These are phyloP conservation scores for Scaptomyza polygonia DNA, from an alignment of 2,888 invertebrate species.

Conservation along the genomic window DNA sequence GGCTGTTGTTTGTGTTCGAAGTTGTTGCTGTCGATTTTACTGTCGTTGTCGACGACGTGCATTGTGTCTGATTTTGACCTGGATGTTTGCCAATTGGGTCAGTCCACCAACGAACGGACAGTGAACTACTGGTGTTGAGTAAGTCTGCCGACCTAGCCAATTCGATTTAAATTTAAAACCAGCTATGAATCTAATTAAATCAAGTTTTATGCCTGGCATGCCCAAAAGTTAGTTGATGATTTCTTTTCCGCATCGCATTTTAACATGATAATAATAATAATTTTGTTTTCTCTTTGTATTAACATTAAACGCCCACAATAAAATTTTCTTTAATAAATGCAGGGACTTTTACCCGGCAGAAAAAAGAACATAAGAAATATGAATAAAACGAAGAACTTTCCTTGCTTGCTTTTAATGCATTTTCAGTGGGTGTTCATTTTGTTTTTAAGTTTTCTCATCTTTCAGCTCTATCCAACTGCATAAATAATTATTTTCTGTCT, in stretches of 20 bases:
- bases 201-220: neutral
- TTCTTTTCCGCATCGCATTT: slow-evolving; percentile 27
- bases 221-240: slow-evolving; percentile 3
- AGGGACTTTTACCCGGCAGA: slow-evolving; percentile 20
- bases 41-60: slow-evolving; percentile 31
- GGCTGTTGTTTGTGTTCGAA: slow-evolving; percentile 8
- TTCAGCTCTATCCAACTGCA: slow-evolving; percentile 58
- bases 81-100: slow-evolving; percentile 75
- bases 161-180: slow-evolving; percentile 24
- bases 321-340: slow-evolving; percentile 47
- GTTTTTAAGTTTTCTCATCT: slow-evolving; percentile 32
- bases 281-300: too few relatives aligned
- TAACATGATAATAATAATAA: slow-evolving; percentile 50
- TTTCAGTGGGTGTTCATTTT: slow-evolving; percentile 3
- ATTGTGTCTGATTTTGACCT: slow-evolving; percentile 63
- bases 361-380: slow-evolving; percentile 7
- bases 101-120: slow-evolving; percentile 30
- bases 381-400: slow-evolving; percentile 6
- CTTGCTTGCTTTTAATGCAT: slow-evolving; percentile 33
- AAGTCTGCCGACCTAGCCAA: slow-evolving; percentile 8
- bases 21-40: slow-evolving; percentile 24
- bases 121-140: neutral
- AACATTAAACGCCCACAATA: too few relatives aligned
- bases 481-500: slow-evolving; percentile 67
- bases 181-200: slow-evolving; percentile 53